phyloP scores from a whole-genome alignment of 2,797 vertebrate genomes.

The Spea hammondii region DNA sequence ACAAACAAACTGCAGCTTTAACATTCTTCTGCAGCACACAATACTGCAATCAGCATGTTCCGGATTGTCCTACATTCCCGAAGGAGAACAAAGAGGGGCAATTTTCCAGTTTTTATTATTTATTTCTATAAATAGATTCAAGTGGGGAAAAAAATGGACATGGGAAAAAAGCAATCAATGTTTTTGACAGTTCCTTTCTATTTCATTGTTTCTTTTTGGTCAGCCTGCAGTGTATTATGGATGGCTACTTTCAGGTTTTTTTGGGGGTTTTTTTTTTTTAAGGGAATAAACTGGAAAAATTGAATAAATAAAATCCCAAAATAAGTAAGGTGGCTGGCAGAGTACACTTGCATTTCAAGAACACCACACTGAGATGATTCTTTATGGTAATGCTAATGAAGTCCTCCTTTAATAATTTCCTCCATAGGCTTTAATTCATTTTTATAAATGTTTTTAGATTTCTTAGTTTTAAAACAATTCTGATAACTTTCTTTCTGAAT shows the following conservation, averaged over 20 bases:
- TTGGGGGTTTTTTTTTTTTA: background rate
- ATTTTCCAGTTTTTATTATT: conserved; percentile 42
- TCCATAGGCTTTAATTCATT: too few relatives aligned
- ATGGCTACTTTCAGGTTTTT: conserved; percentile 8
- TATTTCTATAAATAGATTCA: conserved; percentile 34
- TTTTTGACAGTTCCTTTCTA: conserved; percentile 20
- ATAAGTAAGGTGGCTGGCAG: too few relatives aligned
- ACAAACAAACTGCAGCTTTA: conserved; percentile 46
- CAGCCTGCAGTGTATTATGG: conserved; percentile 17
- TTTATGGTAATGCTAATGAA: too few relatives aligned
- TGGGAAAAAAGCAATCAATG: conserved; percentile 25
- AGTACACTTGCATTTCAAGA: too few relatives aligned
- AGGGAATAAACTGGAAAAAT: background rate
- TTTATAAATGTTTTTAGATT: too few relatives aligned
- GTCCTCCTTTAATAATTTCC: too few relatives aligned
- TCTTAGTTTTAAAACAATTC: too few relatives aligned
- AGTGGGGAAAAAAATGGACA: conserved; percentile 15
- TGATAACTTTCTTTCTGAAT: too few relatives aligned
- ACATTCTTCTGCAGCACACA: conserved; percentile 44
- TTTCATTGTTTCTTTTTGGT: conserved; percentile 28
- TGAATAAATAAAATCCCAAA: too few relatives aligned
- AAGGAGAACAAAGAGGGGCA: conserved; percentile 37
- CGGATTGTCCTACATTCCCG: conserved; percentile 44
- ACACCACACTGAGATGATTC: too few relatives aligned
- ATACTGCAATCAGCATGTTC: conserved; percentile 47